Evolutionary conservation across 2,797 vertebrate species (phyloP), one percentile per base, ranked within the genome.

Genomic region (Danio choprae): DNA sequence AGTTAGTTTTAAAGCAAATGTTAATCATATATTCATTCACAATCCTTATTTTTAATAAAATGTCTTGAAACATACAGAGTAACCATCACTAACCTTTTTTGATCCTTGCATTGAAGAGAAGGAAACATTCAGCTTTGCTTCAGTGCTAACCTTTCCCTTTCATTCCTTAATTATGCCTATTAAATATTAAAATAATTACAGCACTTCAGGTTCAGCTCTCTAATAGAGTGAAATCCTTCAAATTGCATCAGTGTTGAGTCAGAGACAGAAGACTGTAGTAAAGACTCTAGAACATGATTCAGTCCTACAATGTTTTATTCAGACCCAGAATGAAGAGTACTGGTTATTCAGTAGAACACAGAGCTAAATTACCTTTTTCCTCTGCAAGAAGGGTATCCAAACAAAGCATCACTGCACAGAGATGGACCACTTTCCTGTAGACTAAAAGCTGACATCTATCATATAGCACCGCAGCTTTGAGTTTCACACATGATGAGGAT

Each of bases 241-340:
- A 12, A 29, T 20, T 29, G 44, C n/a, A 38, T 69, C 63, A 58
- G 5, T 29, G 29, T 44, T 67, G 50, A 13, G 12, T 77, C 53
- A 65, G 40, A 77, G 43, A 41, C 44, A 38, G 64, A 46, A 46
- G 74, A 62, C 56, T 43, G 29, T n/a, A n/a, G n/a, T 29, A 29
- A 29, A 29, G 29, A 29, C 29, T 29, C 29, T 29, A 29, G 29
- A 29, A 29, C 1, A 29, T 12, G 36, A 40, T 60, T 71, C 44
- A 50, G 9, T 16, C 15, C 12, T 20, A n/a, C 74, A 56, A 7
- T 36, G 50, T 36, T 60, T 58, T 60, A 10, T 44, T 48, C 10
- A n/a, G 56, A 70, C 7, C 22, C 20, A 11, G 7, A 77, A 76
- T 50, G 6, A 69, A 77, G 64, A 62, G 79, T 11, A 62, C 67